Base-by-base conservation (phyloP, 2,888 invertebrate genomes). In the Stegophylla sp. region DNA sequence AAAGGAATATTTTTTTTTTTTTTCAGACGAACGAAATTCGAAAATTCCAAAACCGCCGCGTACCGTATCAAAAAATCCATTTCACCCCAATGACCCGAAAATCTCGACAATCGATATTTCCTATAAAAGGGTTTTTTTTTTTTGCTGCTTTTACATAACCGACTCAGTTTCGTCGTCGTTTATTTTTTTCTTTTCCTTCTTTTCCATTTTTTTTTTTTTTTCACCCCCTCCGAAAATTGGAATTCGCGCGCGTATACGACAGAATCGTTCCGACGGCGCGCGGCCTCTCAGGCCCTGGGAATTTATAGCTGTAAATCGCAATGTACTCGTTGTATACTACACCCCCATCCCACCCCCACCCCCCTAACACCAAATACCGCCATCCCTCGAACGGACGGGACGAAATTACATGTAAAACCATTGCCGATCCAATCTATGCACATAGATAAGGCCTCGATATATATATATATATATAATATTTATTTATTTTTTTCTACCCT, bases 291-390 rank as follows among this genome's bases (percentile, higher is more conserved):
- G 34, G 69, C 69, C 26, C n/a, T 2, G 73, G 10, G 28, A 73
- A 73, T 73, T 73, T 73, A 73, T 61, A 61, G 73, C 59, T 28
- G 73, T 73, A 73, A 61, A 73, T 73, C 45, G 61, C 61, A 45
- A 20, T 15, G 45, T 48, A 61, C 61, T 59, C 17, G 56, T 45
- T 61, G 59, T 73, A 61, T n/a, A n/a, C n/a, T n/a, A n/a, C n/a
- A n/a, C n/a, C n/a, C n/a, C n/a, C n/a, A n/a, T n/a, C n/a, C n/a
- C n/a, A n/a, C n/a, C n/a, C n/a, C n/a, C n/a, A n/a, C n/a, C n/a
- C n/a, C n/a, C n/a, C n/a, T n/a, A n/a, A n/a, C n/a, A n/a, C n/a
- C n/a, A n/a, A n/a, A n/a, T n/a, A n/a, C n/a, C n/a, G n/a, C n/a
- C n/a, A n/a, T n/a, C n/a, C n/a, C n/a, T n/a, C n/a, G n/a, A n/a